Base-by-base conservation (phyloP, 2,888 invertebrate genomes). In the Monochamus alternatus region DNA sequence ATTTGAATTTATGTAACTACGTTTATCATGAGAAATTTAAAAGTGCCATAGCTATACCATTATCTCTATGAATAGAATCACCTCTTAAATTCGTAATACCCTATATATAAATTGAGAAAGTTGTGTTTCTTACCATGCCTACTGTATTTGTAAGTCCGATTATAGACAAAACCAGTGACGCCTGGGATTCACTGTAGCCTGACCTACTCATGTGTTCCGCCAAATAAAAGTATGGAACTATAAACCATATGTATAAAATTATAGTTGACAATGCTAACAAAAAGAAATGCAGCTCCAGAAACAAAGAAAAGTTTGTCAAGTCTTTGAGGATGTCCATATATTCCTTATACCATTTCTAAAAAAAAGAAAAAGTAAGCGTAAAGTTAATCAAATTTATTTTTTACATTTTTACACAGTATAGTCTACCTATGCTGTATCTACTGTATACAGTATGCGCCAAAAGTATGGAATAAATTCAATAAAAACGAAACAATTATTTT, bases 181-280 rank as follows among this genome's bases (percentile, higher is more conserved):
- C 94, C 70, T 94, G 93, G 51, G 93, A 91, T 81, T 95, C 94
- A 0, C 90, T 91, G 82, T 94, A 95, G 0, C 93, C 93, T 32
- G 78, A 75, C 5, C 92, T 92, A 22, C 92, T 92, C 90, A 96
- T 94, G 87, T 95, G 94, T 84, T 98, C 97, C 69, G 96, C 95
- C 76, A 98, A 91, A 88, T 97, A 98, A 87, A 98, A 96, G 89
- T 98, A 98, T 9, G 98, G 97, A 67, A 98, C 95, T 84, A 98
- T 97, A 88, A 95, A 96, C 95, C 97, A 97, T 84, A 95, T 93
- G 89, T 97, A 98, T 65, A 98, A 91, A 65, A 98, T 91, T 81
- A 97, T 93, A 78, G 97, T 98, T 64, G 97, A 96, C 8, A 97
- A 86, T 74, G 96, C 95, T 85, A 97, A 92, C 32, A 96, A 90